Conservation (phyloP, 2,888 invertebrate species). For the Apodemia hepburni region DNA sequence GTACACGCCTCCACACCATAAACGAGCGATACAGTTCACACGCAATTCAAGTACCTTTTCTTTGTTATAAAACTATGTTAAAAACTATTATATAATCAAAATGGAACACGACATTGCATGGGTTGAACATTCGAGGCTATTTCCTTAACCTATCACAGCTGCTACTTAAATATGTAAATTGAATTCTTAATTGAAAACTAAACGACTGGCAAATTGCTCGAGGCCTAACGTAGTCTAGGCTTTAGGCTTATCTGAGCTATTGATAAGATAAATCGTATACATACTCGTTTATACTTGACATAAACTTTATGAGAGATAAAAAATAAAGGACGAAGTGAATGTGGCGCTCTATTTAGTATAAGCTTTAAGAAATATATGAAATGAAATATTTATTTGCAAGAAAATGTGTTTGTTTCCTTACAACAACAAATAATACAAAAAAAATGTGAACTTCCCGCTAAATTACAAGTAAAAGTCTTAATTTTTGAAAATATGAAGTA, state of each 20-base stretch:
- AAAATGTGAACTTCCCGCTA: too few species aligned
- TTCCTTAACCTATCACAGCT: conserved; percentile 30
- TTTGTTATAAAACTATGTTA: conserved; percentile 7
- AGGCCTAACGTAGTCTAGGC: conserved; percentile 20
- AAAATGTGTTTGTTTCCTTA: too few species aligned
- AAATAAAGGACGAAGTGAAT: too few species aligned
- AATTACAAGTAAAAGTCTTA: too few species aligned
- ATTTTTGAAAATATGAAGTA: too few species aligned
- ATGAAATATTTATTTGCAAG: too few species aligned
- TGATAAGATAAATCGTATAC: conserved; percentile 5
- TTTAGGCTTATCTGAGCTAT: conserved; percentile 14
- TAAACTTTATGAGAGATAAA: neutral
- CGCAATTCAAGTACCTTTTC: neutral
- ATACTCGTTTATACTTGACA: neutral
- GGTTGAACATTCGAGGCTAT: conserved; percentile 24
- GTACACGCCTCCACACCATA: neutral
- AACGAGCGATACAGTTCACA: neutral
- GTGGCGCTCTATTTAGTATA: neutral
- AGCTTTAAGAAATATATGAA: too few species aligned
- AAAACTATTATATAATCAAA: conserved; percentile 6
- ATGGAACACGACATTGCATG: conserved; percentile 25
- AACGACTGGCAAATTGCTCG: conserved; percentile 29
- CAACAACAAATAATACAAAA: too few species aligned
- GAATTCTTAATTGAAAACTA: conserved; percentile 30
- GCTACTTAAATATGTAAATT: conserved; percentile 32